Evolutionary conservation across 2,113 vertebrate genomes (phyloP), one percentile per base, ranked within the genome.

Genomic region (Cyprinodon brontotheroides): DNA sequence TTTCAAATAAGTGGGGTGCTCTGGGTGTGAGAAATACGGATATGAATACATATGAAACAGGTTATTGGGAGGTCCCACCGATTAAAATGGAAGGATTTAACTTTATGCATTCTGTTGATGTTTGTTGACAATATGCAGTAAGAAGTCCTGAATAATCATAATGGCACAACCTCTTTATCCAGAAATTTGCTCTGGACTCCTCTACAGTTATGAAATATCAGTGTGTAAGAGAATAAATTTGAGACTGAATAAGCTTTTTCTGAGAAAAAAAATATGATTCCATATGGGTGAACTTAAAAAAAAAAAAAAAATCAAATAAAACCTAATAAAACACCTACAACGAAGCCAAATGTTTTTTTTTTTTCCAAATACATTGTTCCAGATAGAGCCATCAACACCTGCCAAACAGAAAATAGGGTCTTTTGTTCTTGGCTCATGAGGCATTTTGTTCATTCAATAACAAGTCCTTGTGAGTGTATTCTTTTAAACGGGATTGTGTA

Each of bases 1-100:
- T 77, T 87, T 82, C 29, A 50, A 82, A 82, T 79, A 66, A 79
- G 73, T 70, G 43, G 8, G 5, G 37, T 17, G 14, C 29, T 61
- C 61, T 22, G 13, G n/a, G 48, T 65, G 29, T 65, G 40, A 77
- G 57, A 47, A 75, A 80, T 80, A 39, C 69, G 29, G 20, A 3
- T 70, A 43, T 78, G 59, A 70, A 68, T 78, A 48, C 61, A 75
- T 64, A 11, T 53, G 38, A 4, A n/a, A 40, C 39, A 48, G 6
- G 68, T 64, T 64, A 67, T 29, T 59, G 45, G 64, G 57, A 41
- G 7, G n/a, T 40, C 3, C 11, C 11, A 17, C 59, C 68, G 43
- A n/a, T 60, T 75, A 29, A 67, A 53, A 45, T 67, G 36, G 50
- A 8, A 17, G 20, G 50, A 57, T 17, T 57, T 3, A 57, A n/a